Evolutionary conservation across 2,113 vertebrate species (phyloP).

Genomic region (Poicephalus meyeri): DNA sequence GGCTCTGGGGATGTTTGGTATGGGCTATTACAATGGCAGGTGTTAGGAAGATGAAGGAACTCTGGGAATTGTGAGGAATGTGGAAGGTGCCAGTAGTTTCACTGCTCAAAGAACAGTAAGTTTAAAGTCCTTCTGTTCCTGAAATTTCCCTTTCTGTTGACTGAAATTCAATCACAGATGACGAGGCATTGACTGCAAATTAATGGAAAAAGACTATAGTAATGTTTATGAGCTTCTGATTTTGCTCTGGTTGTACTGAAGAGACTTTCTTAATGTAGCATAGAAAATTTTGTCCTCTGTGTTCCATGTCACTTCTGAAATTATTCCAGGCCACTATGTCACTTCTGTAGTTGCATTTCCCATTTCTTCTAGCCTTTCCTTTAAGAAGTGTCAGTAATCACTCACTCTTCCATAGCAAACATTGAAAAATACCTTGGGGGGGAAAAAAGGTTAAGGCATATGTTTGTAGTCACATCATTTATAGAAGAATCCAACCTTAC

Average conservation of each 20-base stretch:
- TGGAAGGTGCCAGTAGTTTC: not conserved
- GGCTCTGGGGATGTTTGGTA: not conserved
- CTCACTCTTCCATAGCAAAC: not conserved
- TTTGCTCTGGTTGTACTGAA: not conserved
- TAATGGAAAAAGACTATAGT: not conserved
- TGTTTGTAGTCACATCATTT: not conserved
- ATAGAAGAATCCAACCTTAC: not conserved
- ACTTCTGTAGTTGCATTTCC: not conserved
- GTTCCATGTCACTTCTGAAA: not conserved
- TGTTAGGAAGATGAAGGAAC: not conserved
- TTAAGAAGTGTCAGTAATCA: not conserved
- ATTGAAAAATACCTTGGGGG: not conserved
- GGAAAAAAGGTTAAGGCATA: not conserved
- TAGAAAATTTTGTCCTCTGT: not conserved
- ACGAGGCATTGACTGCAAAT: not conserved
- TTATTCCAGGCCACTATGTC: not conserved
- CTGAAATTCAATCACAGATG: not conserved
- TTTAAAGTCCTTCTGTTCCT: not conserved
- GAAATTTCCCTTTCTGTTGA: not conserved
- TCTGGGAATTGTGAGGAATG: not conserved
- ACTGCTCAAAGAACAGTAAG: not conserved
- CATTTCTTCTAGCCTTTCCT: not conserved
- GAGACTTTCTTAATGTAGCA: not conserved
- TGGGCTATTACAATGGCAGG: not conserved
- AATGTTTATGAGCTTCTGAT: not conserved